These are phyloP conservation scores for Campopleginae sp. DNA, from an alignment of 2,888 invertebrate species.

Conservation along the genomic window DNA sequence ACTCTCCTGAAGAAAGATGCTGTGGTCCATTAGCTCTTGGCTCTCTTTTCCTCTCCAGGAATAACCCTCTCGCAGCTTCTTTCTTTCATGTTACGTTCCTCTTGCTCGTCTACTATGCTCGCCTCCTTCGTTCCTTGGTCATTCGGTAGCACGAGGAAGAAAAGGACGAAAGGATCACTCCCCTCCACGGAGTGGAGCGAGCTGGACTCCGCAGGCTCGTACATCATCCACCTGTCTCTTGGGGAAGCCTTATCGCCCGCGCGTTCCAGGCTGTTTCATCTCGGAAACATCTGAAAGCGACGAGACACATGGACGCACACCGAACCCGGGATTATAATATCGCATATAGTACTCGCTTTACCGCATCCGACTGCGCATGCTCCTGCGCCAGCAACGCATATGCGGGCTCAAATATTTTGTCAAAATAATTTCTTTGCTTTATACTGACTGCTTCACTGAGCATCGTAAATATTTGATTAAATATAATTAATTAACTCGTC, in stretches of 20 bases:
- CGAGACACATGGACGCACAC: slow-evolving; percentile 55
- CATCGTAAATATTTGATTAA: neutral
- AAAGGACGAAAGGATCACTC: slow-evolving; percentile 71
- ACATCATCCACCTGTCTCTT: slow-evolving; percentile 70
- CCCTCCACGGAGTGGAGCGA: slow-evolving; percentile 61
- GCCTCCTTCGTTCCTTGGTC: slow-evolving; percentile 57
- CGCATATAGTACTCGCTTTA: neutral
- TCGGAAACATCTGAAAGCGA: slow-evolving; percentile 57
- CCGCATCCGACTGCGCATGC: neutral
- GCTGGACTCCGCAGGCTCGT: slow-evolving; percentile 72
- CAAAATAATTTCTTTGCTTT: neutral
- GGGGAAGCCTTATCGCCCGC: slow-evolving; percentile 70
- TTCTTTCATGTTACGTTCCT: slow-evolving; percentile 3
- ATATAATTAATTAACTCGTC: neutral
- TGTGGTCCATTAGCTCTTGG: slow-evolving; percentile 62
- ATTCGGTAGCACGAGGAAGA: slow-evolving; percentile 65
- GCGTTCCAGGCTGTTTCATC: slow-evolving; percentile 64
- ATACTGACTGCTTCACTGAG: neutral
- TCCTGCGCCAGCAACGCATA: neutral
- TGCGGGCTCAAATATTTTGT: neutral
- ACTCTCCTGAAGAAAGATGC: slow-evolving; percentile 62
- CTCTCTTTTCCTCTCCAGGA: slow-evolving; percentile 28
- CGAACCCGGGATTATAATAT: slow-evolving; percentile 24
- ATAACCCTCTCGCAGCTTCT: slow-evolving; percentile 31
- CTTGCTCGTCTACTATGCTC: slow-evolving; percentile 26